Conservation (phyloP, 2,113 vertebrate species). For the Daboia siamensis region DNA sequence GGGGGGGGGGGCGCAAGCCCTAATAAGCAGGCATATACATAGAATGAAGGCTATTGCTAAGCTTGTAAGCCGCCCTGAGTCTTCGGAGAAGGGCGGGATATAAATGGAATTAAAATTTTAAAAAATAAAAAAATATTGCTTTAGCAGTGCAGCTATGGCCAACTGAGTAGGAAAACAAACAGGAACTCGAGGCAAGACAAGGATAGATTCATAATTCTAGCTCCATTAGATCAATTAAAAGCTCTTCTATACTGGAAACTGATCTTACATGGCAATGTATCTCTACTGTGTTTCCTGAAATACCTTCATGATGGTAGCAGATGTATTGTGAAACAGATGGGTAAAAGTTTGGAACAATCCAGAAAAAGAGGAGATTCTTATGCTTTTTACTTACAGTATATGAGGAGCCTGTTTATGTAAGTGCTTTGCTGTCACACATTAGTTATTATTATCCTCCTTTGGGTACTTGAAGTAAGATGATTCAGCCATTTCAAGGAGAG, state of each 20-base stretch:
- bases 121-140: too few relatives aligned
- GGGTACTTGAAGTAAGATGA: neutral
- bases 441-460: neutral
- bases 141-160: neutral
- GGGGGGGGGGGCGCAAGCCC: too few relatives aligned
- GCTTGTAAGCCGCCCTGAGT: too few relatives aligned
- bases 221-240: neutral
- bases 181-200: neutral
- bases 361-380: neutral
- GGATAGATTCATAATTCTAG: neutral
- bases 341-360: neutral
- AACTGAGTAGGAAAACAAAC: neutral
- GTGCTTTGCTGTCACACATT: neutral
- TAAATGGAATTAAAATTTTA: too few relatives aligned
- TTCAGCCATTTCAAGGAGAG: neutral
- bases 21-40: too few relatives aligned
- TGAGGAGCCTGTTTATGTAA: neutral
- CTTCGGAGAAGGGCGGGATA: too few relatives aligned
- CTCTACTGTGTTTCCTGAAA: neutral
- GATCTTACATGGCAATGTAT: neutral
- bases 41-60: too few relatives aligned
- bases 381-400: neutral
- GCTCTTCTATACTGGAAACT: neutral
- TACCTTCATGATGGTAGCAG: neutral
- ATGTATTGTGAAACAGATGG: neutral